phyloP scores from a whole-genome alignment of 1,140 invertebrate genomes.

The Leptopilina boulardi region DNA sequence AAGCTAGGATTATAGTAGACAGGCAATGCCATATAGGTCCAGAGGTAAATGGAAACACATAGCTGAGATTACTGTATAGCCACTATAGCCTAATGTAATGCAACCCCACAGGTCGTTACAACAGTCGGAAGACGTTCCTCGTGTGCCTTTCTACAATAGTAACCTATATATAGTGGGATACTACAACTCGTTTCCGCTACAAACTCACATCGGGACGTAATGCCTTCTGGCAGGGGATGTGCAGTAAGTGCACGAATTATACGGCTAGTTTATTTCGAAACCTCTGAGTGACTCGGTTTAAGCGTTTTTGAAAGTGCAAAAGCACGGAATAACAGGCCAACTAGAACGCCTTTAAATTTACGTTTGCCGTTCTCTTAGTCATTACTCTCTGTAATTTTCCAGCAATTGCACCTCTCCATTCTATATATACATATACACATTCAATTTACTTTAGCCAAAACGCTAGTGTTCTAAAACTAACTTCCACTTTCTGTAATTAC shows the following conservation, averaged over 20 bases:
- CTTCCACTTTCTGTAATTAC: background rate
- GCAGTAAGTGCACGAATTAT: slow-evolving; percentile 55
- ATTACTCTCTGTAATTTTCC: slow-evolving; percentile 4
- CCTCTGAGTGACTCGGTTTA: slow-evolving; percentile 53
- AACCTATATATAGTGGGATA: slow-evolving; percentile 49
- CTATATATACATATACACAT: slow-evolving; percentile 12
- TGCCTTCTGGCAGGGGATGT: slow-evolving; percentile 55
- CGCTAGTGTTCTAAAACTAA: background rate
- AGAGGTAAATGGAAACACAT: slow-evolving; percentile 73
- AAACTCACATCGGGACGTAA: slow-evolving; percentile 43
- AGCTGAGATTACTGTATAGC: slow-evolving; percentile 69
- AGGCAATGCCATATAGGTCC: slow-evolving; percentile 62
- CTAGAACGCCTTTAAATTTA: slow-evolving; percentile 25
- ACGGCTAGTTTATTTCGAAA: slow-evolving; percentile 59
- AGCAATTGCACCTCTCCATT: background rate
- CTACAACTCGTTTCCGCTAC: slow-evolving; percentile 48
- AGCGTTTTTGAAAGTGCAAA: slow-evolving; percentile 56
- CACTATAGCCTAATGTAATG: slow-evolving; percentile 67
- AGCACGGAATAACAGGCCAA: slow-evolving; percentile 34
- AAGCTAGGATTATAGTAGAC: slow-evolving; percentile 68
- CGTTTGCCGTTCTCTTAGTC: slow-evolving; percentile 4
- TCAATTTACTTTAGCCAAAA: background rate
- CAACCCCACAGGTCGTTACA: slow-evolving; percentile 60
- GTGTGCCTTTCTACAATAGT: slow-evolving; percentile 40
- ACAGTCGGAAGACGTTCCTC: slow-evolving; percentile 61